Evolutionary conservation across 1,140 invertebrate species (phyloP), one percentile per base, ranked within the genome.

Genomic region (Pogonomyrmex barbatus): DNA sequence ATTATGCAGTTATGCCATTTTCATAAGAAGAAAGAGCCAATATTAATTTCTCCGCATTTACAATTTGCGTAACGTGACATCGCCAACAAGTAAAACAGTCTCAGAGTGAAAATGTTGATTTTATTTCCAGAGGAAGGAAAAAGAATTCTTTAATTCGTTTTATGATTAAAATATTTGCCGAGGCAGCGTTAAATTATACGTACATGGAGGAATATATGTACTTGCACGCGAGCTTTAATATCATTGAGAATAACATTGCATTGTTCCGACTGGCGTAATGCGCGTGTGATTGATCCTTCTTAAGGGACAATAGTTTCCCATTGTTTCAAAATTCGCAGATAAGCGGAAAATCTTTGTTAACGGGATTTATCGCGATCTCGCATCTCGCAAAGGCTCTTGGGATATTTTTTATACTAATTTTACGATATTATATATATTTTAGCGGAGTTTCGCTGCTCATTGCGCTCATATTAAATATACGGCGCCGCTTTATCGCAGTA

Each of bases 401-500:
- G 30, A 1, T 50, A 75, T 58, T 10, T 58, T 75, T 75, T n/a
- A 39, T 47, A 36, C 3, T 36, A 39, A 60, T 24, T 82, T 47
- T 36, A 60, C n/a, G 9, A n/a, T 36, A 17, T 42, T 47, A 36
- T 30, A 8, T 73, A 24, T 24, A 45, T 45, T 58, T 60, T 36
- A 45, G 8, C 39, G 39, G 24, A 75, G 75, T 75, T 58, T 10
- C 2, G 8, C 5, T 42, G 12, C 1, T 56, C 50, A 67, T 42
- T 81, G 45, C 42, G 50, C 17, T 42, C 58, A 24, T 36, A 17
- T 36, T 63, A 47, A 17, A 68, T 70, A 42, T 50, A 24, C 24
- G 24, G n/a, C 68, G 8, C 4, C 6, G 47, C 62, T 83, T 83
- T 83, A 83, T 83, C 79, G 30, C 68, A 8, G 3, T 47, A 73